Evolutionary conservation across 2,888 invertebrate species (phyloP).

Genomic region (Tetrapedia diversipes): DNA sequence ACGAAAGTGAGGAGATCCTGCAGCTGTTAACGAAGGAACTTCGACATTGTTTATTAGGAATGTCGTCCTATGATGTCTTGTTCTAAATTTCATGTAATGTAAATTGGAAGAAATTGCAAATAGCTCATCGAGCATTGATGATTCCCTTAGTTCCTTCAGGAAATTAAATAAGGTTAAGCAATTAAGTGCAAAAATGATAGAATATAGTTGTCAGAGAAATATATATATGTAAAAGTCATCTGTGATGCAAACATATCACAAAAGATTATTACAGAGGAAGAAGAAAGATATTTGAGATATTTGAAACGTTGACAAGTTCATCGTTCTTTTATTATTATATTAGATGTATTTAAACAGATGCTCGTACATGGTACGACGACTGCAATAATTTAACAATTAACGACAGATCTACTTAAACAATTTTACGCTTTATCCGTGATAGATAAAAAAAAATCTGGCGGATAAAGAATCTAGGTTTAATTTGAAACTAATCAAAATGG

Average conservation of each 20-base stretch:
- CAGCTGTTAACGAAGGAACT: too few relatives aligned
- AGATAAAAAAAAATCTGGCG: background rate
- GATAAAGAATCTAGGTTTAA: background rate
- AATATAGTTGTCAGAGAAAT: background rate
- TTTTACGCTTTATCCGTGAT: constrained; percentile 8
- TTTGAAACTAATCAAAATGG: background rate
- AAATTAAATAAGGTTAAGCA: background rate
- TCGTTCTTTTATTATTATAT: constrained; percentile 50
- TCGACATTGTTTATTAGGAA: too few relatives aligned
- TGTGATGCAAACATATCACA: constrained; percentile 70
- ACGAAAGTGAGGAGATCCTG: too few relatives aligned
- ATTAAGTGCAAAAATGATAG: constrained; percentile 9
- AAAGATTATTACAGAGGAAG: background rate
- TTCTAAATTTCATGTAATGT: background rate
- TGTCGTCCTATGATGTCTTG: too few relatives aligned
- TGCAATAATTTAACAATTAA: constrained; percentile 51
- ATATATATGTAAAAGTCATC: constrained; percentile 23
- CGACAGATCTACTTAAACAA: constrained; percentile 16
- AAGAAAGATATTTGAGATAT: background rate
- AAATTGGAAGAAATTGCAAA: constrained; percentile 1
- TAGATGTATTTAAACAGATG: constrained; percentile 7
- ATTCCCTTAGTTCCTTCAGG: background rate
- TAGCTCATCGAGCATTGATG: background rate
- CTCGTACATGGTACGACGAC: constrained; percentile 36
- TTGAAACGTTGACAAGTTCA: background rate